Conservation (phyloP, 2,113 vertebrate genomes). For the Phylloscopus trochiloides region DNA sequence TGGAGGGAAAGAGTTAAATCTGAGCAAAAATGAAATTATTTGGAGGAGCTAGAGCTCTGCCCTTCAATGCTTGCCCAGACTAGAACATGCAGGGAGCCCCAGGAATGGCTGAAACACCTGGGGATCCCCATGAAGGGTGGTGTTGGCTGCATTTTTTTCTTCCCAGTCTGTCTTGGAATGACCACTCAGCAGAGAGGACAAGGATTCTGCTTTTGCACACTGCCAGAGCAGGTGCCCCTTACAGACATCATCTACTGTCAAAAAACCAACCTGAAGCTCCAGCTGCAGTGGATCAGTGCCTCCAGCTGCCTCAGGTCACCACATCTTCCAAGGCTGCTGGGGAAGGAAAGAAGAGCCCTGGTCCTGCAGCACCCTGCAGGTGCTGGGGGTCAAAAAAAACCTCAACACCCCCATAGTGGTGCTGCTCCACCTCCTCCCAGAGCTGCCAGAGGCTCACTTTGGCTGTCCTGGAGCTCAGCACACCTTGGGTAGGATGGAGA, state of each 20-base stretch:
- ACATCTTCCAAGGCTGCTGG: neutral
- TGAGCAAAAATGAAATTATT: neutral
- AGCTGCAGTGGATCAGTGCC: neutral
- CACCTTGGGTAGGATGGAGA: neutral
- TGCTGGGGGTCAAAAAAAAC: neutral
- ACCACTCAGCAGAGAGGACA: fast-evolving
- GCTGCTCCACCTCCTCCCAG: neutral
- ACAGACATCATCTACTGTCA: neutral
- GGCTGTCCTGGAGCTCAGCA: neutral
- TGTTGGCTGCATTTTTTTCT: neutral
- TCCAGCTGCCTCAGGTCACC: neutral
- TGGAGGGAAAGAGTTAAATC: neutral
- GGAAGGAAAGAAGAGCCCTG: neutral
- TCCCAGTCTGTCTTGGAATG: fast-evolving
- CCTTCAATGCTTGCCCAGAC: neutral
- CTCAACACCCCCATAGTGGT: fast-evolving
- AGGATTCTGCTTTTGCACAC: fast-evolving
- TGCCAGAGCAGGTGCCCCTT: neutral
- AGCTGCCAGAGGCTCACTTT: neutral
- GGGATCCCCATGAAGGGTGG: fast-evolving
- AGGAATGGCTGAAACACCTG: neutral
- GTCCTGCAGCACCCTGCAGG: fast-evolving
- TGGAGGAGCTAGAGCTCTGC: neutral
- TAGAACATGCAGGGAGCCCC: fast-evolving
- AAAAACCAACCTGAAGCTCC: neutral